phyloP scores from a whole-genome alignment of 37 sponge, comb jelly and placozoan species.

The Tethya wilhelma region DNA sequence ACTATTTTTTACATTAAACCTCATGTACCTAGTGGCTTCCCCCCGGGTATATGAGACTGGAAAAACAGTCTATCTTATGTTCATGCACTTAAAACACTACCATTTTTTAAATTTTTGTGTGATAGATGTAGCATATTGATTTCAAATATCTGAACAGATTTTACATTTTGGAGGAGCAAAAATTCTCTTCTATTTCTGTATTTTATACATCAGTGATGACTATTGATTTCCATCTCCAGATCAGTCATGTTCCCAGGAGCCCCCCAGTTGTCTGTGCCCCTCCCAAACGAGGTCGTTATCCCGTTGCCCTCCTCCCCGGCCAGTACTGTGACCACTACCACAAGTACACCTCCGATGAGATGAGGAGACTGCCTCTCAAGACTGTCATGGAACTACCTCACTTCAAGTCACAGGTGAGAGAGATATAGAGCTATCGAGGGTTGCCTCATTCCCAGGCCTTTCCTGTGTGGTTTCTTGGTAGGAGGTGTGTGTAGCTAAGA shows the following conservation, averaged over 20 bases:
- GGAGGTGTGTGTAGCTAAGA: background rate
- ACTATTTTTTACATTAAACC: too few species aligned
- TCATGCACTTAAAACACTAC: too few species aligned
- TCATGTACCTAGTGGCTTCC: too few species aligned
- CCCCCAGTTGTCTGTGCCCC: slow-evolving; percentile 5
- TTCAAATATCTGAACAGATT: background rate
- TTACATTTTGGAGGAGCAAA: background rate
- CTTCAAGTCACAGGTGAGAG: background rate
- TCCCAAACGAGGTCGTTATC: slow-evolving; percentile 52
- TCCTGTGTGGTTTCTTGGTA: background rate
- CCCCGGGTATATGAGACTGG: too few species aligned
- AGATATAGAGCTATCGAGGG: background rate
- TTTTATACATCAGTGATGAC: background rate
- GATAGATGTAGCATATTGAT: background rate
- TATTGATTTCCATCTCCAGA: slow-evolving; percentile 4
- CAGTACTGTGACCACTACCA: slow-evolving; percentile 76
- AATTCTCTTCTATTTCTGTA: background rate
- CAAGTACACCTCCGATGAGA: slow-evolving; percentile 53
- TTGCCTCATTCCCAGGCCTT: too few species aligned
- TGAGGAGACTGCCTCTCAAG: slow-evolving; percentile 47
- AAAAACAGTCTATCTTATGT: too few species aligned
- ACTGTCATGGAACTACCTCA: slow-evolving; percentile 33
- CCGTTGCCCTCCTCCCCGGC: slow-evolving; percentile 83
- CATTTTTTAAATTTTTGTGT: background rate
- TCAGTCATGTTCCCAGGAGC: slow-evolving; percentile 28